phyloP scores from a whole-genome alignment of 2,113 vertebrate genomes.

The Trinectes maculatus region DNA sequence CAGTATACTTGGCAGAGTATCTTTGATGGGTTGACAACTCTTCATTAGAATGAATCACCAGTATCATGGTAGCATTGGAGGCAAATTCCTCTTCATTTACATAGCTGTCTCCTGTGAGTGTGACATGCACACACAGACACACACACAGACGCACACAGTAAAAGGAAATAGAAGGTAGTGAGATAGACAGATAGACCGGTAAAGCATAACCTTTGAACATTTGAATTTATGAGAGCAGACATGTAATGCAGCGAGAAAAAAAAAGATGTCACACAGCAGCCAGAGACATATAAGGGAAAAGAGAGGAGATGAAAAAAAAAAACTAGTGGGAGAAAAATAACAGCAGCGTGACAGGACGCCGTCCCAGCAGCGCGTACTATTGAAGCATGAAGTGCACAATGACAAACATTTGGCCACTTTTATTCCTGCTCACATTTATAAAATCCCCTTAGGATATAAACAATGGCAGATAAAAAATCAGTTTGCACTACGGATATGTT shows the following conservation, averaged over 20 bases:
- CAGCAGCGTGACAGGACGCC: slow-evolving; percentile 6
- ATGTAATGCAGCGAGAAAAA: slow-evolving; percentile 15
- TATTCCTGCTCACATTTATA: slow-evolving; percentile 2
- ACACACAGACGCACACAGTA: neutral
- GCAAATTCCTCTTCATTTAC: slow-evolving; percentile 73
- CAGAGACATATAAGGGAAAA: neutral
- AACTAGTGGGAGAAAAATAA: neutral
- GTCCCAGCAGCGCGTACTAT: neutral
- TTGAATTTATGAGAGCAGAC: slow-evolving; percentile 26
- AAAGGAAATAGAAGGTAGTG: neutral
- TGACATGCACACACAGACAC: slow-evolving; percentile 10
- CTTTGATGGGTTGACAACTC: slow-evolving; percentile 43
- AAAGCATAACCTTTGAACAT: slow-evolving; percentile 33
- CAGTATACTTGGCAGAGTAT: slow-evolving; percentile 22
- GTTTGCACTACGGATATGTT: neutral
- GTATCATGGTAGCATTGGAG: slow-evolving; percentile 60
- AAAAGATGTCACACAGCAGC: slow-evolving; percentile 21
- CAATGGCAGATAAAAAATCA: neutral
- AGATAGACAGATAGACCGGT: slow-evolving; percentile 13
- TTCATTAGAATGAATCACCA: slow-evolving; percentile 72
- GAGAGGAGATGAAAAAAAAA: neutral
- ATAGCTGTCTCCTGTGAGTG: slow-evolving; percentile 46
- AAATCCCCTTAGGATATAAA: slow-evolving; percentile 9
- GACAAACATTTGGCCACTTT: slow-evolving; percentile 1
- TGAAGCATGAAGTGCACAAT: neutral